phyloP scores from a whole-genome alignment of 1,140 invertebrate species.

The Protaetia brevitarsis region DNA sequence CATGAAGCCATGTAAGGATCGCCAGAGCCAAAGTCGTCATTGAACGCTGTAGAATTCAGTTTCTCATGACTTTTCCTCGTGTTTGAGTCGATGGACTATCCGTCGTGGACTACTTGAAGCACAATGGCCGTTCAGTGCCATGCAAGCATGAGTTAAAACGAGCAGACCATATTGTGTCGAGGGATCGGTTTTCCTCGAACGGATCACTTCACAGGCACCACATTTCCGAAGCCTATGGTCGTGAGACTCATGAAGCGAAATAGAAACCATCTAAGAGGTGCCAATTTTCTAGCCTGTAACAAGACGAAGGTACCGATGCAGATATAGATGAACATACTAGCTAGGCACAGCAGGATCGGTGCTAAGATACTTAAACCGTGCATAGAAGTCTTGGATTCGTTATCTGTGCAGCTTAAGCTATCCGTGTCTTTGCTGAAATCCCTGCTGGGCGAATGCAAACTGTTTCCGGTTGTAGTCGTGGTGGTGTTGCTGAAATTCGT shows the following conservation, averaged over 20 bases:
- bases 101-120: conserved; percentile 96
- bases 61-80: conserved; percentile 49
- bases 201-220: conserved; percentile 76
- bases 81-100: conserved; percentile 75
- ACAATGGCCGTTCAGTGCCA: conserved; percentile 96
- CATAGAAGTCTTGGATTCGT: conserved; percentile 70
- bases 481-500: conserved; percentile 54
- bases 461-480: conserved; percentile 51
- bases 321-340: conserved; percentile 80
- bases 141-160: conserved; percentile 91
- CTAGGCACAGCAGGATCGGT: conserved; percentile 71
- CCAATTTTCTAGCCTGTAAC: conserved; percentile 82
- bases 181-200: conserved; percentile 56
- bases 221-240: conserved; percentile 89
- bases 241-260: conserved; percentile 91
- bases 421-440: conserved; percentile 57
- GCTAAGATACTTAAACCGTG: conserved; percentile 72
- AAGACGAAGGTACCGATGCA: conserved; percentile 84
- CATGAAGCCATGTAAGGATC: conserved; percentile 62
- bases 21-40: conserved; percentile 55
- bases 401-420: conserved; percentile 67
- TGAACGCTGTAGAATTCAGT: conserved; percentile 50
- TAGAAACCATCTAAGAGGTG: conserved; percentile 86
- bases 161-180: conserved; percentile 78
- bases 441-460: conserved; percentile 58